These are phyloP conservation scores for Mustelus asterias DNA, from an alignment of 2,113 vertebrate genomes.

Conservation along the genomic window DNA sequence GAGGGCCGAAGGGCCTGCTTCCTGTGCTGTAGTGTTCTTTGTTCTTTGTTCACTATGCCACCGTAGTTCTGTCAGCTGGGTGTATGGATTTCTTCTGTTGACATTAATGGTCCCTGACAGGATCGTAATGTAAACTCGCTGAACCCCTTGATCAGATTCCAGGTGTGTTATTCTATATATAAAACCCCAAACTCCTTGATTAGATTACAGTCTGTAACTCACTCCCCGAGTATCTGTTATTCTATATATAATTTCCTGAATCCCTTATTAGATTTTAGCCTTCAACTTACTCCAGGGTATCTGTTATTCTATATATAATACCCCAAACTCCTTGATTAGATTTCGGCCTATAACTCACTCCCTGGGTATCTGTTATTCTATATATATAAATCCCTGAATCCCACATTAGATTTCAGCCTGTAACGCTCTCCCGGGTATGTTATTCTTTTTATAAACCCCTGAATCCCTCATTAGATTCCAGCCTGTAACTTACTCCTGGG, in stretches of 20 bases:
- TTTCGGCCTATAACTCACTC: not conserved
- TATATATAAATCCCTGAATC: not conserved
- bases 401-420: no score
- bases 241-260: not conserved
- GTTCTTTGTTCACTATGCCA: no score
- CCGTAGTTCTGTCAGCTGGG: not conserved
- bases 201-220: not conserved
- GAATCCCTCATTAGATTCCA: no score
- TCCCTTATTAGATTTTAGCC: no score
- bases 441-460: not conserved
- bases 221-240: not conserved
- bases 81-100: not conserved
- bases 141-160: not conserved
- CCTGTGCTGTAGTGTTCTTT: no score
- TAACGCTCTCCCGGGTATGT: not conserved
- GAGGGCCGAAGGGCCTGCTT: no score
- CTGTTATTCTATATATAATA: not conserved
- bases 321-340: not conserved
- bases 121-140: not conserved
- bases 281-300: no score
- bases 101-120: not conserved
- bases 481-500: not conserved
- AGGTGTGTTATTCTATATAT: no score
- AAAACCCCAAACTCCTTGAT: not conserved
- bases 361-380: not conserved